Base-by-base conservation (phyloP, 2,113 vertebrate genomes). In the Cololabis saira region DNA sequence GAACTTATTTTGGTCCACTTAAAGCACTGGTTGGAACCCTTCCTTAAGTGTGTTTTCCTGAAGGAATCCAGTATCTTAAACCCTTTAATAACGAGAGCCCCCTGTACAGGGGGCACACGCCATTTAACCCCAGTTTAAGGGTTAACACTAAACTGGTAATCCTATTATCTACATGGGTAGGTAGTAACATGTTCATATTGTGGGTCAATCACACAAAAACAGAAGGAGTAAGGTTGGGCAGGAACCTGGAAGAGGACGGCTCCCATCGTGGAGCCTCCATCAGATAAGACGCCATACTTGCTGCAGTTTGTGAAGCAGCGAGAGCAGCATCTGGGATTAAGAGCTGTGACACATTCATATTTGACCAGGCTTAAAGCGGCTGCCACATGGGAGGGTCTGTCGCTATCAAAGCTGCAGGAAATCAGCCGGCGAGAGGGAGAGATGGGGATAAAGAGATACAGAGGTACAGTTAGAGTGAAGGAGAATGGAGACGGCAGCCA, bases 281-380 rank as follows among this genome's bases (percentile, higher is more conserved):
- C 78, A 70, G 82, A 85, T 82, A 79, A 74, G 30, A 12, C 13
- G 19, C 16, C 57, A 9, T 27, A 43, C 72, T 62, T 4, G 50
- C 51, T 15, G 65, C 41, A n/a, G 75, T 87, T 90, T 80, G 76
- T 65, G 64, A 78, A 77, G 83, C 85, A 58, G 45, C 2, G 43
- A 72, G 80, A 82, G 76, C 74, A 82, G 82, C 66, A 63, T 80
- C 51, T 62, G 84, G 92, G 90, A 92, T 92, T 91, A 92, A 87
- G 87, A 81, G 82, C 87, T 62, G 82, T 88, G 86, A 91, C 91
- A 91, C 85, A 91, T 92, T 92, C 91, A 89, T 91, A 92, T 92
- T 87, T 91, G 88, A 89, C 87, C 89, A 72, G 87, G 89, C 86
- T 81, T 89, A 88, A 89, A 82, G 74, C 87, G 50, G 82, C 71